Conservation (phyloP, 2,888 invertebrate genomes). For the Hofmannophila pseudospretella region DNA sequence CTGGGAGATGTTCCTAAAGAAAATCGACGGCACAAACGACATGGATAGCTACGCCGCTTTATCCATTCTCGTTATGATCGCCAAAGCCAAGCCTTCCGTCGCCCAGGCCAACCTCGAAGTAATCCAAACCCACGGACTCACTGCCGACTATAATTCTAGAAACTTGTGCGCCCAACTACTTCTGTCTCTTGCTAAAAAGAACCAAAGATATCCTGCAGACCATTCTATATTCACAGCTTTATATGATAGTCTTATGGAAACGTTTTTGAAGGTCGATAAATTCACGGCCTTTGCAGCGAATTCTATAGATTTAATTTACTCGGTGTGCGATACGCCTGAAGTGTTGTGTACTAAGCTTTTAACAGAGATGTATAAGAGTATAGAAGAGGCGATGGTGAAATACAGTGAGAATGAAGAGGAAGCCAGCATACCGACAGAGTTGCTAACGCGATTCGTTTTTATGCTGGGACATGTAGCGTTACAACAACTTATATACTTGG, state of each 20-base stretch:
- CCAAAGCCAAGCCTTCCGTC: conserved; percentile 77
- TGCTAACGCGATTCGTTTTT: conserved; percentile 75
- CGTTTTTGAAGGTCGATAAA: conserved; percentile 63
- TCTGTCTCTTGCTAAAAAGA: conserved; percentile 48
- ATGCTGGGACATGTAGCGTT: conserved; percentile 87
- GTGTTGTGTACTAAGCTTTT: conserved; percentile 67
- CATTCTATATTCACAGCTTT: conserved; percentile 52
- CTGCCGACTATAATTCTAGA: conserved; percentile 60
- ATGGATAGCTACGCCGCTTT: conserved; percentile 86
- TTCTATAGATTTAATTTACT: conserved; percentile 74
- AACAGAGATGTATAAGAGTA: conserved; percentile 59
- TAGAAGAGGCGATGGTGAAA: conserved; percentile 57
- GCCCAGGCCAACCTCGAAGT: conserved; percentile 84
- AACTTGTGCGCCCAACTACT: conserved; percentile 55
- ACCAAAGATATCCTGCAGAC: conserved; percentile 57
- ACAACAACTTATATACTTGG: conserved; percentile 88
- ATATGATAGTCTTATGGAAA: conserved; percentile 60
- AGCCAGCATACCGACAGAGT: conserved; percentile 45
- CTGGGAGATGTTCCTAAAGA: conserved; percentile 90
- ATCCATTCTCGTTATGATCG: conserved; percentile 86
- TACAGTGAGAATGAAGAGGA: conserved; percentile 50
- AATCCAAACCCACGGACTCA: conserved; percentile 85
- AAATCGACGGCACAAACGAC: conserved; percentile 82
- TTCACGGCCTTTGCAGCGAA: conserved; percentile 73
- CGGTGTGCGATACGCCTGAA: conserved; percentile 78